phyloP scores from a whole-genome alignment of 2,797 vertebrate genomes.

The Clarias pachynema region DNA sequence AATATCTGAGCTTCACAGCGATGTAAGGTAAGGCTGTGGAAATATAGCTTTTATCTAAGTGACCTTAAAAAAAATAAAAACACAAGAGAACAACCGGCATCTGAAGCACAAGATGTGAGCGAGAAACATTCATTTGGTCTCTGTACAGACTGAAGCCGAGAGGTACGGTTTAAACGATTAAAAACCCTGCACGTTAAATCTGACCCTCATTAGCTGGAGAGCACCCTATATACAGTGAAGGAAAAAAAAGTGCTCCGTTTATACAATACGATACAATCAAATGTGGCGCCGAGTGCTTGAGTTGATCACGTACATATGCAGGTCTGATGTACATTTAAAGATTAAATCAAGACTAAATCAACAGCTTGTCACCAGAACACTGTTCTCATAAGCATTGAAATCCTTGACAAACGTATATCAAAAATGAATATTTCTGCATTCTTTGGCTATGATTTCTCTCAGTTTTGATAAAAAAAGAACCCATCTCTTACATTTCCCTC shows the following conservation, averaged over 20 bases:
- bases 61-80: background rate
- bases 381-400: slow-evolving; percentile 9
- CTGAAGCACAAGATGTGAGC: background rate
- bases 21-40: background rate
- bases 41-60: background rate
- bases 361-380: background rate
- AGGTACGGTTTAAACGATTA: slow-evolving; percentile 2
- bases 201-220: background rate
- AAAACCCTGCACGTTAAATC: slow-evolving; percentile 15
- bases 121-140: slow-evolving; percentile 39
- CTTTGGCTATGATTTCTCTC: slow-evolving; percentile 53
- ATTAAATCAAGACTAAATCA: slow-evolving; percentile 4
- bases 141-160: slow-evolving; percentile 6
- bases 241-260: slow-evolving; percentile 33
- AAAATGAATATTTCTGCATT: slow-evolving; percentile 31
- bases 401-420: background rate
- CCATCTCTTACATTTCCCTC: slow-evolving; percentile 26
- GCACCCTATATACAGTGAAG: background rate
- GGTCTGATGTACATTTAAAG: slow-evolving; percentile 4
- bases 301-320: background rate
- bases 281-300: slow-evolving; percentile 39
- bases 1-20: background rate
- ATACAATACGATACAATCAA: slow-evolving; percentile 48
- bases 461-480: slow-evolving; percentile 13
- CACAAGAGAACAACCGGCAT: background rate